Base-by-base conservation (phyloP, 2,888 invertebrate species). In the Cremastinae sp. region DNA sequence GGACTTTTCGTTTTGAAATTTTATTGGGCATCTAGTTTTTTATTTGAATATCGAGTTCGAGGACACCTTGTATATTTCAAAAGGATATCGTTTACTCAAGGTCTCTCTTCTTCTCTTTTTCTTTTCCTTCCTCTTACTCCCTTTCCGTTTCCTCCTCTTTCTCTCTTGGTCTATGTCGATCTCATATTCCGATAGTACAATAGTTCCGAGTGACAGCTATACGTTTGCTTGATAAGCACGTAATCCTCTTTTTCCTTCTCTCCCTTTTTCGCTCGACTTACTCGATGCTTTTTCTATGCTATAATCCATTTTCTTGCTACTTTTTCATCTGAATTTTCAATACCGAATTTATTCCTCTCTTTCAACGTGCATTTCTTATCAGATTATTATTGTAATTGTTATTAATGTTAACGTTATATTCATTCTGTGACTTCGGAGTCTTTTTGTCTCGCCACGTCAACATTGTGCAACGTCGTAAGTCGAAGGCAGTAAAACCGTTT, bases 81-180 rank as follows among this genome's bases (percentile, higher is more conserved):
- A 14, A 28, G 51, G 10, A 65, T 65, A 65, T 66, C 58, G 47
- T 66, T 74, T 65, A 41, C 59, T 70, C 65, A 65, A 65, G 65
- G 65, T 65, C 65, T 53, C 70, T 39, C 47, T 14, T 14, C 28
- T 28, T 28, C n/a, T 28, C 28, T 28, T 28, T 28, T 28, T 3
- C 2, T 28, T 3, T 5, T 28, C 2, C 5, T 3, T 5, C 5
- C 28, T 28, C 28, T 28, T 5, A 3, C 28, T 28, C 28, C 5
- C 28, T 28, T 5, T 28, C 28, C 5, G 5, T 28, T 28, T 28
- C 2, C 5, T 28, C 5, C 2, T 28, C 2, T 5, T 28, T 28
- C 28, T 28, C 28, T 28, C 28, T 28, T n/a, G n/a, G 5, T 28
- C 5, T 28, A 28, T 47, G 45, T 12, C 22, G 58, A 69, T 72